Evolutionary conservation across 2,113 vertebrate species (phyloP).

Genomic region (Chinchilla lanigera): DNA sequence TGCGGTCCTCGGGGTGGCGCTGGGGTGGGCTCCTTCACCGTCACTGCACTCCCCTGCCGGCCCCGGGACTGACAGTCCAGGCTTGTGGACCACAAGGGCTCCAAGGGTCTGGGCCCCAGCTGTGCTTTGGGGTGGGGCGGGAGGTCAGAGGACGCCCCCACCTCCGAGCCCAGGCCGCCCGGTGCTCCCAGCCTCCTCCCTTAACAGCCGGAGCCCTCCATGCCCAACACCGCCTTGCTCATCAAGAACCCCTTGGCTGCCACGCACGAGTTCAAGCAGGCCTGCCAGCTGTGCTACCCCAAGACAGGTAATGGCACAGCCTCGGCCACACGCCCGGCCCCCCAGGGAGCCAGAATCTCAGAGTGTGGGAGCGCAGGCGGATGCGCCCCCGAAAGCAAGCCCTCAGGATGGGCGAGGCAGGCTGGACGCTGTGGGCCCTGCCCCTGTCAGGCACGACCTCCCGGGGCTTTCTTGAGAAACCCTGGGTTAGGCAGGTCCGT

Average conservation of each 20-base stretch:
- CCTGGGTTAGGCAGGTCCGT: background rate
- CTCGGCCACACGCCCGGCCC: background rate
- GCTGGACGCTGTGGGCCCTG: fast-evolving
- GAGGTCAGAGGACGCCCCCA: background rate
- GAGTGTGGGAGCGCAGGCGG: fast-evolving
- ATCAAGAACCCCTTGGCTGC: conserved; percentile 94
- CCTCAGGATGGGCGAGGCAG: background rate
- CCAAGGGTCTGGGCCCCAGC: background rate
- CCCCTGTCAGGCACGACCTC: background rate
- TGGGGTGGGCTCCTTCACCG: background rate
- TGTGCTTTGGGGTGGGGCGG: background rate
- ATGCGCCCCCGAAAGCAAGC: background rate
- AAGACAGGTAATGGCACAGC: conserved; percentile 90
- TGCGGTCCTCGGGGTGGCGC: background rate
- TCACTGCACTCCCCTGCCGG: fast-evolving
- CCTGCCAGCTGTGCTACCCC: conserved; percentile 93
- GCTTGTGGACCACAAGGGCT: background rate
- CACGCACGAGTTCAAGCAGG: conserved; percentile 95
- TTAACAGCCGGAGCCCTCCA: conserved; percentile 82
- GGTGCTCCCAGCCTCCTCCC: conserved; percentile 66
- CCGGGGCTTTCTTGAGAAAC: background rate
- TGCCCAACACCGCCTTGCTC: conserved; percentile 91
- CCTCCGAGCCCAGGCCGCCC: conserved; percentile 39
- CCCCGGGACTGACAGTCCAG: background rate
- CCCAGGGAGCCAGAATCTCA: background rate